phyloP scores from a whole-genome alignment of 2,797 vertebrate species.

The Coilia nasus region DNA sequence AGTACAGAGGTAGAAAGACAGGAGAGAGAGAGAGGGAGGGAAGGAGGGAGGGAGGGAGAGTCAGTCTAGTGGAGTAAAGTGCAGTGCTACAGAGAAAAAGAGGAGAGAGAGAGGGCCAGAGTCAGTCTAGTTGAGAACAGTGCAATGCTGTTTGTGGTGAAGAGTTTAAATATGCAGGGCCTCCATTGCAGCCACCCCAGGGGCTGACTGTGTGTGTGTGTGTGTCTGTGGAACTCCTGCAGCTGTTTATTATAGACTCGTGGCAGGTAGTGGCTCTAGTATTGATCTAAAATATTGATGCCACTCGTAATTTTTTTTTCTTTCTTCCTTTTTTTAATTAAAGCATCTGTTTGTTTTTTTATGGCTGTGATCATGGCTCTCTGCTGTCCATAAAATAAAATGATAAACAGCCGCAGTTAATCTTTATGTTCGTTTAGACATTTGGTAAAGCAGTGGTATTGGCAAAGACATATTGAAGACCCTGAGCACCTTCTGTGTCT shows the following conservation, averaged over 20 bases:
- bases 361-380: neutral
- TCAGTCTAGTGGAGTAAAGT: too few species aligned
- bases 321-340: neutral
- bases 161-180: neutral
- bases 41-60: neutral
- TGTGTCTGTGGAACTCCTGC: neutral
- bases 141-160: neutral
- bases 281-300: conserved; percentile 25
- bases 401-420: neutral
- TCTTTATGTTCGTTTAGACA: neutral
- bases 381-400: neutral
- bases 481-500: neutral
- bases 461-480: neutral
- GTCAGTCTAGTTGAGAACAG: neutral
- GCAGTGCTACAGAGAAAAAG: neutral
- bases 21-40: neutral
- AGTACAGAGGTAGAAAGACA: neutral
- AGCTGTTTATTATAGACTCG: neutral
- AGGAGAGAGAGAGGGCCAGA: neutral
- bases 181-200: neutral
- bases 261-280: neutral
- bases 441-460: neutral
- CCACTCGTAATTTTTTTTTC: neutral
- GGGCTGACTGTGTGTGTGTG: neutral
- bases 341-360: neutral